phyloP scores from a whole-genome alignment of 2,888 invertebrate species.

The Conistra vaccinii region DNA sequence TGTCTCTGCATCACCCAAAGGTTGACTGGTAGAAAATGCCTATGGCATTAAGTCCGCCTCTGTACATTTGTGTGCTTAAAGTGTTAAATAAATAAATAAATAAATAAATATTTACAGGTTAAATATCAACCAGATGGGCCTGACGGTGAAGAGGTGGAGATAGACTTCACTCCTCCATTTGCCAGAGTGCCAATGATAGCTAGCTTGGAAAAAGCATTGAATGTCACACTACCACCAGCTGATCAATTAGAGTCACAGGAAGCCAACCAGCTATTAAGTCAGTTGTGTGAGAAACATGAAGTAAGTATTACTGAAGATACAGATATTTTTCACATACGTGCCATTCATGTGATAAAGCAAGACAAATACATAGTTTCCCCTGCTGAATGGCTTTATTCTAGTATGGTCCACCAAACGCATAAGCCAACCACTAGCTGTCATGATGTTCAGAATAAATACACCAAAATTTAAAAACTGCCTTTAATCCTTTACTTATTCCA shows the following conservation, averaged over 20 bases:
- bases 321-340: neutral
- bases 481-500: neutral
- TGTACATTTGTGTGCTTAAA: too few relatives aligned
- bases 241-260: slow-evolving; percentile 92
- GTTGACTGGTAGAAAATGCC: too few relatives aligned
- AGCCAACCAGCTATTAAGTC: slow-evolving; percentile 94
- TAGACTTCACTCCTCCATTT: slow-evolving; percentile 99
- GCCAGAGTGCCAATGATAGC: slow-evolving; percentile 97
- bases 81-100: too few relatives aligned
- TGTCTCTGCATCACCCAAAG: too few relatives aligned
- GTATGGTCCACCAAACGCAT: neutral
- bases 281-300: slow-evolving; percentile 94
- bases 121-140: slow-evolving; percentile 98
- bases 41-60: too few relatives aligned
- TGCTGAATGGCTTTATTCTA: neutral
- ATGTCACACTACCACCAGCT: slow-evolving; percentile 93
- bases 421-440: neutral
- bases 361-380: neutral
- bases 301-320: slow-evolving; percentile 68
- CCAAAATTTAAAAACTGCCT: neutral
- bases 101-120: too few relatives aligned
- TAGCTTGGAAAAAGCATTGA: slow-evolving; percentile 95
- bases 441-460: neutral
- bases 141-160: slow-evolving; percentile 94
- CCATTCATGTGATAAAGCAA: neutral